Conservation (phyloP, 2,113 vertebrate genomes). For the Oxyruncus cristatus region DNA sequence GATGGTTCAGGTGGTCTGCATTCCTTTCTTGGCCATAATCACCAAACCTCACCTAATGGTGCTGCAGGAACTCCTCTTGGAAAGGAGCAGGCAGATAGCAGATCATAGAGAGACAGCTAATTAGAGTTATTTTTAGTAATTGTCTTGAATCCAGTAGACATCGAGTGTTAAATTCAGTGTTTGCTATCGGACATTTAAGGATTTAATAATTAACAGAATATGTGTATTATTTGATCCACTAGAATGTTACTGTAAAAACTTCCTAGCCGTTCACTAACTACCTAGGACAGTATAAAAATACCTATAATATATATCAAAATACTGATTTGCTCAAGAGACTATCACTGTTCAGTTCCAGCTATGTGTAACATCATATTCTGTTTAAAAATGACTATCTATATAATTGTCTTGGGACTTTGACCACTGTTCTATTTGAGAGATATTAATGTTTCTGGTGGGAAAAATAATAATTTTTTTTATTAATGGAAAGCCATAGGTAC, state of each 20-base stretch:
- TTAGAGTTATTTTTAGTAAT: neutral
- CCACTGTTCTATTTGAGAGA: neutral
- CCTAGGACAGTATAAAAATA: neutral
- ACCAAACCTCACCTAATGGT: neutral
- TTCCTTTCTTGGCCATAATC: neutral
- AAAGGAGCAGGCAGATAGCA: neutral
- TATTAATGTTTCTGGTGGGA: neutral
- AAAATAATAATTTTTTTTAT: neutral
- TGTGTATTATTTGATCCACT: neutral
- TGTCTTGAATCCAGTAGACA: neutral
- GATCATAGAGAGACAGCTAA: neutral
- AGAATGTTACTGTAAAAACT: neutral
- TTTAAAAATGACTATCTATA: constrained; percentile 1
- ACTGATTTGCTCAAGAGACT: neutral
- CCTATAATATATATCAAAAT: neutral
- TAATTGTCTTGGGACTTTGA: neutral
- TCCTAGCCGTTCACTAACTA: neutral
- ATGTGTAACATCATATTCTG: neutral
- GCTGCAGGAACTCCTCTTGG: neutral
- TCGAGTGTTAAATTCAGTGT: neutral
- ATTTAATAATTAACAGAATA: neutral
- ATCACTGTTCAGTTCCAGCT: neutral
- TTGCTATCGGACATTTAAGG: neutral
- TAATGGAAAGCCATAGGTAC: neutral
- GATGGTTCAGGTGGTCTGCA: neutral